A percentile compares a stretch with the other conserved stretches of the same genome.
Evolutionary conservation across 2,888 invertebrate genomes (phyloP).

Genomic region (Caradrina clavipalpis): DNA sequence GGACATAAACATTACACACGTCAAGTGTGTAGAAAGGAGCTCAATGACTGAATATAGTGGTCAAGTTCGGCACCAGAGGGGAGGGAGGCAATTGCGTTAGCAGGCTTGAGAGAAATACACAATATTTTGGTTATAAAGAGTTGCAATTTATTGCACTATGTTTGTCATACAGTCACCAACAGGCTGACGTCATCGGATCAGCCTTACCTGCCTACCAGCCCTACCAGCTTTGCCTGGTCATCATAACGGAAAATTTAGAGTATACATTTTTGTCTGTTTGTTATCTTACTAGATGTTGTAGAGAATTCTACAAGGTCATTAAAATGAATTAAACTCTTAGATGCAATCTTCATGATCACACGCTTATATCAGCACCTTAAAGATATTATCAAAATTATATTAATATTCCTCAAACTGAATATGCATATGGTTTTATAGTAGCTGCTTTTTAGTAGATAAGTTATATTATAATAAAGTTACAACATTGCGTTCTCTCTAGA

Average conservation of each 20-base stretch:
- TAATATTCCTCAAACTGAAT: background rate
- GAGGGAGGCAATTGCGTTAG: conserved; percentile 41
- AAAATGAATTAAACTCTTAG: background rate
- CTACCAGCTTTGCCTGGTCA: background rate
- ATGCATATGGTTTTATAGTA: conserved; percentile 20
- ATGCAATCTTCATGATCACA: background rate
- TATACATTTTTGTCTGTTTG: background rate
- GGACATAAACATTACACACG: conserved; percentile 33
- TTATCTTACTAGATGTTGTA: background rate
- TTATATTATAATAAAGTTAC: conserved; percentile 39
- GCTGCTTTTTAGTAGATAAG: conserved; percentile 23
- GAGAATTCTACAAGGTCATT: background rate
- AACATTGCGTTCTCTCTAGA: conserved; percentile 46
- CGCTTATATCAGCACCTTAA: background rate
- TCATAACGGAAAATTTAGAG: conserved; percentile 2
- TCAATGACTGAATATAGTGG: conserved; percentile 45
- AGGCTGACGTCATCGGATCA: conserved; percentile 44
- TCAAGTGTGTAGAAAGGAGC: conserved; percentile 36
- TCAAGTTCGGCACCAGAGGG: conserved; percentile 45
- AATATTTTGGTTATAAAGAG: conserved; percentile 37
- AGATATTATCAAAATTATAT: background rate
- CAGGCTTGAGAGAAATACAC: conserved; percentile 28
- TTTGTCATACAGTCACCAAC: conserved; percentile 34
- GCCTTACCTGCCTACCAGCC: conserved; percentile 23
- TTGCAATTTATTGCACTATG: conserved; percentile 37